Percentiles rank a stretch among this genome's conserved stretches.
phyloP scores from a whole-genome alignment of 2,888 invertebrate species.

The Phasia obesa region DNA sequence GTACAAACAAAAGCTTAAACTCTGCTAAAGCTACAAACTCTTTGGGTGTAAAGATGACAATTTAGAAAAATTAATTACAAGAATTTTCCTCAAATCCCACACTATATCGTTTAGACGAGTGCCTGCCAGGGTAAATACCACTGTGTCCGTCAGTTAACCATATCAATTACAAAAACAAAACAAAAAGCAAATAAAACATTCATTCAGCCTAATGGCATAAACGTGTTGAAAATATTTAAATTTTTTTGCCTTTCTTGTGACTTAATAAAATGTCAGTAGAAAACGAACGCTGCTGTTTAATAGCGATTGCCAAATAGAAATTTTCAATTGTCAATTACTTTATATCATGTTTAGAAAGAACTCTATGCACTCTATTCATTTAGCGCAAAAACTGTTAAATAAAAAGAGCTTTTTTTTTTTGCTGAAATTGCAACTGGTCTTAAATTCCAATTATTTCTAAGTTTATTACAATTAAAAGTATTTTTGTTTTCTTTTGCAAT shows the following conservation, averaged over 20 bases:
- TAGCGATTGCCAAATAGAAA: slow-evolving; percentile 39
- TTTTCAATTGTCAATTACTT: slow-evolving; percentile 57
- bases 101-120: slow-evolving; percentile 27
- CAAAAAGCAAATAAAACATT: slow-evolving; percentile 46
- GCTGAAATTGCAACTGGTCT: slow-evolving; percentile 59
- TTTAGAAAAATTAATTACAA: slow-evolving; percentile 25
- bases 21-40: slow-evolving; percentile 7
- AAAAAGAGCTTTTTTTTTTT: slow-evolving; percentile 11
- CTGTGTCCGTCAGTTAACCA: slow-evolving; percentile 19
- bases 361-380: slow-evolving; percentile 43
- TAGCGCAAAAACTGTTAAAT: slow-evolving; percentile 11
- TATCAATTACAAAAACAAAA: too few relatives aligned
- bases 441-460: slow-evolving; percentile 50
- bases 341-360: slow-evolving; percentile 35
- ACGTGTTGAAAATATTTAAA: slow-evolving; percentile 61
- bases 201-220: slow-evolving; percentile 65
- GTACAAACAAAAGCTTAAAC: background rate
- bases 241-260: slow-evolving; percentile 21
- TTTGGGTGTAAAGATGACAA: slow-evolving; percentile 12
- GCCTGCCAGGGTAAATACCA: background rate
- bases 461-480: slow-evolving; percentile 20
- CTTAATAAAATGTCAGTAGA: slow-evolving; percentile 29
- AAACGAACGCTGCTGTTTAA: slow-evolving; percentile 24
- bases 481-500: too few relatives aligned
- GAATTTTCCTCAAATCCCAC: slow-evolving; percentile 52